Percentiles rank a stretch among this genome's conserved stretches.
These are phyloP conservation scores for Podargus strigoides DNA, from an alignment of 2,797 vertebrate species.

Conservation along the genomic window DNA sequence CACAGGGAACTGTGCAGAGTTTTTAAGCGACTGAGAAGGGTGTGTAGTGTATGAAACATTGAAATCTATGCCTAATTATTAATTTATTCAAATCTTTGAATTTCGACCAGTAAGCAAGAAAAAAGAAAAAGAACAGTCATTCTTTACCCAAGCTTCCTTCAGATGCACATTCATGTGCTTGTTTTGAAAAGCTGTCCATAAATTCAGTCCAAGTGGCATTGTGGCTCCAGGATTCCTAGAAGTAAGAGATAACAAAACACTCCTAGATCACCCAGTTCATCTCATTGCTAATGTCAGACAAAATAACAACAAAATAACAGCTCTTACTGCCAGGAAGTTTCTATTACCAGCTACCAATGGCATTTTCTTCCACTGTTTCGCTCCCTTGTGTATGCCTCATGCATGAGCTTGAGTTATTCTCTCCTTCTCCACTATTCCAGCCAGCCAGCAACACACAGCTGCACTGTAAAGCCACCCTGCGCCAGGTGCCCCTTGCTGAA, in stretches of 20 bases:
- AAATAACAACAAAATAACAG: constrained; percentile 61
- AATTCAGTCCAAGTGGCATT: constrained; percentile 39
- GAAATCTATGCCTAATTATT: neutral
- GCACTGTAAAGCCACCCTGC: neutral
- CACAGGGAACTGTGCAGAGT: accelerated
- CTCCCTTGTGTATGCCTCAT: neutral
- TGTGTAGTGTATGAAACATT: neutral
- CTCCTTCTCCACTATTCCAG: neutral
- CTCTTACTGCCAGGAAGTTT: constrained; percentile 46
- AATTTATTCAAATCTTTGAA: neutral
- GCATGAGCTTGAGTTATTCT: neutral
- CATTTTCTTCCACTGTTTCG: neutral
- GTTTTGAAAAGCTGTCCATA: constrained; percentile 54
- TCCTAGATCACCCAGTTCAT: constrained; percentile 50
- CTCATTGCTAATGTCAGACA: constrained; percentile 54
- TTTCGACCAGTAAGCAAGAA: neutral
- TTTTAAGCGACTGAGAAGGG: neutral
- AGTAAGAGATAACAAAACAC: constrained; percentile 64
- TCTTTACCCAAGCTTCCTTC: neutral
- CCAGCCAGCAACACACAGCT: accelerated
- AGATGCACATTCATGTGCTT: neutral
- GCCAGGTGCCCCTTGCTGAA: neutral
- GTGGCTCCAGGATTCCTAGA: constrained; percentile 59
- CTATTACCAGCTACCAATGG: neutral
- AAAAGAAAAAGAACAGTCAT: neutral